A percentile compares a stretch with the other conserved stretches of the same genome.
These are phyloP conservation scores for Phortica variegata DNA, from an alignment of 1,140 invertebrate genomes.

Conservation along the genomic window DNA sequence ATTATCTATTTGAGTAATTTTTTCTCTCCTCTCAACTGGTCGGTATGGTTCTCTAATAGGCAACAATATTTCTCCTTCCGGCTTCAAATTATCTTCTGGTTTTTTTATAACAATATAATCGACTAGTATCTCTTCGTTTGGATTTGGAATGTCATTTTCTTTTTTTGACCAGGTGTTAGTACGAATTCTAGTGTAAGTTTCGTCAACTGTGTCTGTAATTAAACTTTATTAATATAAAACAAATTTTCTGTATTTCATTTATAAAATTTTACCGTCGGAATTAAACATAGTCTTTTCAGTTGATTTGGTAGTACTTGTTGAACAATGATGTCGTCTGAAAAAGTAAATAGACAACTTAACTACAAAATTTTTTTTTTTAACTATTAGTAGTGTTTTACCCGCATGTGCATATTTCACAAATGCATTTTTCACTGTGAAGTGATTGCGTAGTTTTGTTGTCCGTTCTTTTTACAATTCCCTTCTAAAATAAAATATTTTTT, in stretches of 20 bases:
- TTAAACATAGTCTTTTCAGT: slow-evolving; percentile 35
- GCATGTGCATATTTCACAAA: slow-evolving; percentile 87
- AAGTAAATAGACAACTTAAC: not conserved
- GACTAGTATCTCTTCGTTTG: slow-evolving; percentile 39
- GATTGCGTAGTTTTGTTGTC: slow-evolving; percentile 52
- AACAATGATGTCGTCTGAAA: slow-evolving; percentile 46
- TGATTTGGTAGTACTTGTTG: slow-evolving; percentile 34
- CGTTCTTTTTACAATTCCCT: slow-evolving; percentile 50
- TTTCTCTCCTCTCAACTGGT: slow-evolving; percentile 61
- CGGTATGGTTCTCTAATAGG: slow-evolving; percentile 55
- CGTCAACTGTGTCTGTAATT: slow-evolving; percentile 47
- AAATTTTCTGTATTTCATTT: not conserved
- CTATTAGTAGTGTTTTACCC: slow-evolving; percentile 81
- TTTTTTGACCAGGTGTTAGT: slow-evolving; percentile 81
- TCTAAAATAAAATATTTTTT: slow-evolving; percentile 31
- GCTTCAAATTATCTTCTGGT: slow-evolving; percentile 19
- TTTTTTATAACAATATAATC: slow-evolving; percentile 38
- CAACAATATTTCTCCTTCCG: slow-evolving; percentile 65
- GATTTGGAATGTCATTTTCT: slow-evolving; percentile 67
- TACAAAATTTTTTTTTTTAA: too few species aligned
- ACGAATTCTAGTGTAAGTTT: slow-evolving; percentile 68
- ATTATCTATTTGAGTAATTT: slow-evolving; percentile 63
- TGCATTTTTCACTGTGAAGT: slow-evolving; percentile 74
- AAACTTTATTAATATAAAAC: not conserved
- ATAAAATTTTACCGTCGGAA: slow-evolving; percentile 26